These are phyloP conservation scores for Sturnira hondurensis DNA, from an alignment of 2,113 vertebrate genomes.

Conservation along the genomic window DNA sequence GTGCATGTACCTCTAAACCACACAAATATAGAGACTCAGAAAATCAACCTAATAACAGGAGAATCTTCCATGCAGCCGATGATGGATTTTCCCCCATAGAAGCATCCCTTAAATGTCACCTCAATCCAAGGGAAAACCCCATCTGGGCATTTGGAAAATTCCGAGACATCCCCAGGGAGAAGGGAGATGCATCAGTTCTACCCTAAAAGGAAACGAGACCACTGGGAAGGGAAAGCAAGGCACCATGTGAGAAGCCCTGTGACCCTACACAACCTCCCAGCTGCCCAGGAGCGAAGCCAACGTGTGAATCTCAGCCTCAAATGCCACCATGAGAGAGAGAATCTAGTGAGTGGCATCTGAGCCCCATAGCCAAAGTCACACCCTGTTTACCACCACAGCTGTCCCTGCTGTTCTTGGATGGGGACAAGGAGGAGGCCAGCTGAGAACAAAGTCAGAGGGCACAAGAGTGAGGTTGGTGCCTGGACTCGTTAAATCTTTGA, in stretches of 20 bases:
- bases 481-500: not conserved
- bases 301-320: conserved; percentile 52
- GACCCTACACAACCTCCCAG: conserved; percentile 74
- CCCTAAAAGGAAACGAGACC: conserved; percentile 19
- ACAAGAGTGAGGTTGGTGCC: not conserved
- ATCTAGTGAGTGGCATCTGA: conserved; percentile 72
- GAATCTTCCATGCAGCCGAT: conserved; percentile 24
- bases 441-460: not conserved
- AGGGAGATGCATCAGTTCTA: not conserved
- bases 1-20: not conserved
- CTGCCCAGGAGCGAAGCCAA: conserved; percentile 71
- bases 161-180: not conserved
- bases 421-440: conserved; percentile 43
- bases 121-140: not conserved
- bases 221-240: not conserved
- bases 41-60: not conserved
- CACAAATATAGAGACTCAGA: not conserved
- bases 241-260: conserved; percentile 17
- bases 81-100: not conserved
- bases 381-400: conserved; percentile 78
- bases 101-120: not conserved
- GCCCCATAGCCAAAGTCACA: conserved; percentile 68
- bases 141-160: not conserved
- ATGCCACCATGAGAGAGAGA: conserved; percentile 71
- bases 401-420: conserved; percentile 68